Evolutionary conservation across 2,113 vertebrate genomes (phyloP).

Genomic region (Lutjanus erythropterus): DNA sequence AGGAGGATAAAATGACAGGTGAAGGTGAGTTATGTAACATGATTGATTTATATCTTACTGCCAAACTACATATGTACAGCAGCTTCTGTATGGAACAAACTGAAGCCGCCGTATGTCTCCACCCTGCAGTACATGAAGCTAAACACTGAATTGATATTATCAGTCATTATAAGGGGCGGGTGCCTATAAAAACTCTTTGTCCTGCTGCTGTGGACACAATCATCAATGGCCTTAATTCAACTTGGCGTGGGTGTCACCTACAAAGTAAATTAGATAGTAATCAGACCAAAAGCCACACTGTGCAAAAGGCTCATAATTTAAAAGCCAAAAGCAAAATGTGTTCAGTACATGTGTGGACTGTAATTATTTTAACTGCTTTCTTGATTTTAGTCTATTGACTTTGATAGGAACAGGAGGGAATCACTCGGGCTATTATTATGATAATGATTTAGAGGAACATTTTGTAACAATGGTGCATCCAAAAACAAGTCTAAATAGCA

Average conservation of each 20-base stretch:
- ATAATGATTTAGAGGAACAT: too few relatives aligned
- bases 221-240: constrained; percentile 15
- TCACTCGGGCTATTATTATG: not conserved
- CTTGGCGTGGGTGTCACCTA: not conserved
- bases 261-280: constrained; percentile 1
- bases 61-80: too few relatives aligned
- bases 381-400: not conserved
- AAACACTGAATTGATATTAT: constrained; percentile 7
- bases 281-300: not conserved
- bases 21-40: constrained; percentile 25
- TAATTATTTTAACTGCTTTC: not conserved
- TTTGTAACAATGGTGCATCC: too few relatives aligned
- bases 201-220: not conserved
- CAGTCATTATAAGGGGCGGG: not conserved
- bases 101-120: not conserved
- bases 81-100: not conserved
- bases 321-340: constrained; percentile 1
- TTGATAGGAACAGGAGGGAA: not conserved
- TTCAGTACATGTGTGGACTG: not conserved
- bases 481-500: too few relatives aligned
- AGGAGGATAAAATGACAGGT: not conserved
- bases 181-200: not conserved
- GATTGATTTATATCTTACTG: constrained; percentile 17
- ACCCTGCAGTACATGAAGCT: not conserved
- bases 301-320: not conserved